Evolutionary conservation across 2,113 vertebrate species (phyloP), one percentile per base, ranked within the genome.

Genomic region (Hyaena hyaena): DNA sequence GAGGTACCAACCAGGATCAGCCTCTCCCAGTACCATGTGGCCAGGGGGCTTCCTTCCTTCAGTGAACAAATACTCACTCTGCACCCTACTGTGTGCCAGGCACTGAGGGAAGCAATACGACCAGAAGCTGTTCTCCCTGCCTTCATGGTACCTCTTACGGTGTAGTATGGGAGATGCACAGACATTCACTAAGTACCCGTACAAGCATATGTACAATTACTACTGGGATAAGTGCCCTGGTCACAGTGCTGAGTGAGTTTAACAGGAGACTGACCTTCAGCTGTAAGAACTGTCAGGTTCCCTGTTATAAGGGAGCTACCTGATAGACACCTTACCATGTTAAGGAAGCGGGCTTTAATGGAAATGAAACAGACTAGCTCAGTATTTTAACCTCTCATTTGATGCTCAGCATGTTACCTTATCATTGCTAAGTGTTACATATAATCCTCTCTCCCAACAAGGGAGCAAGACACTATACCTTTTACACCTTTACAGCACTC

Each of bases 361-460:
- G 58, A 87, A 86, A 96, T 16, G 39, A 90, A 93, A 94, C 28
- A 89, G 45, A 88, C 63, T 28, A 58, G 14, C 58, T 90, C 88
- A 45, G 4, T 74, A 35, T 93, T 96, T 86, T 89, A 92, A 96
- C 50, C 45, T 92, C 39, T 89, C 53, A 73, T 35, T 35, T 69
- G 65, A 68, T 39, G 58, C 21, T 45, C 76, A 65, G 21, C n/a
- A 79, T 58, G 71, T 82, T 73, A 88, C 5, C 33, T 91, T 80
- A 48, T 45, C 53, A 80, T n/a, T 87, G 84, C 21, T 96, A 74
- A 65, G 10, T 95, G 66, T 68, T 73, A 80, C 24, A 7, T 77
- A 35, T 15, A 90, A 89, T 55, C 10, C 26, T 91, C n/a, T 90
- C 35, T 95, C 58, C 4, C 26, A 95, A n/a, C 0, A 50, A 77